Evolutionary conservation across 2,113 vertebrate genomes (phyloP).

Genomic region (Chloropsis hardwickii): DNA sequence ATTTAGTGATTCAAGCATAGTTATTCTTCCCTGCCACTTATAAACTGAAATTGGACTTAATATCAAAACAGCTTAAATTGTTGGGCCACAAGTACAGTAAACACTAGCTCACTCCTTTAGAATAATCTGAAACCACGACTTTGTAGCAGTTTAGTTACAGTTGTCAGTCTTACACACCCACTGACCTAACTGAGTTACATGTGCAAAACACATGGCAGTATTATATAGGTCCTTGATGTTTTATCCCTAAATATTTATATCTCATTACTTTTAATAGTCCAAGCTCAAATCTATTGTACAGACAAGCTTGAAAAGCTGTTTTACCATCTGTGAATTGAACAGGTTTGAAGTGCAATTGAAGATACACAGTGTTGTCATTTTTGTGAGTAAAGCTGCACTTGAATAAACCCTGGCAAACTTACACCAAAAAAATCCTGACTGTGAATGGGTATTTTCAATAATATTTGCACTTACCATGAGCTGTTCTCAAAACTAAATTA

Average conservation of each 20-base stretch:
- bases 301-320: not conserved
- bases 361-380: not conserved
- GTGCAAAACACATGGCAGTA: not conserved
- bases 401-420: not conserved
- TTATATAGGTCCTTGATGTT: not conserved
- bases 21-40: not conserved
- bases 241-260: not conserved
- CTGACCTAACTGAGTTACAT: not conserved
- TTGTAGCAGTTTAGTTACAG: not conserved
- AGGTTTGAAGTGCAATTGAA: not conserved
- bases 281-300: not conserved
- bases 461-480: constrained; percentile 54
- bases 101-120: not conserved
- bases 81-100: not conserved
- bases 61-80: not conserved
- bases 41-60: not conserved
- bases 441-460: constrained; percentile 43
- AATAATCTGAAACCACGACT: not conserved
- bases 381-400: not conserved
- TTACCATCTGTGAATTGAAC: not conserved
- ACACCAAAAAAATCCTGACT: not conserved
- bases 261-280: not conserved
- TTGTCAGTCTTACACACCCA: not conserved
- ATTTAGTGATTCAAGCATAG: not conserved
- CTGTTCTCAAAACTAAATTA: constrained; percentile 33